Conservation (phyloP, 2,797 vertebrate genomes). For the Characodon lateralis region DNA sequence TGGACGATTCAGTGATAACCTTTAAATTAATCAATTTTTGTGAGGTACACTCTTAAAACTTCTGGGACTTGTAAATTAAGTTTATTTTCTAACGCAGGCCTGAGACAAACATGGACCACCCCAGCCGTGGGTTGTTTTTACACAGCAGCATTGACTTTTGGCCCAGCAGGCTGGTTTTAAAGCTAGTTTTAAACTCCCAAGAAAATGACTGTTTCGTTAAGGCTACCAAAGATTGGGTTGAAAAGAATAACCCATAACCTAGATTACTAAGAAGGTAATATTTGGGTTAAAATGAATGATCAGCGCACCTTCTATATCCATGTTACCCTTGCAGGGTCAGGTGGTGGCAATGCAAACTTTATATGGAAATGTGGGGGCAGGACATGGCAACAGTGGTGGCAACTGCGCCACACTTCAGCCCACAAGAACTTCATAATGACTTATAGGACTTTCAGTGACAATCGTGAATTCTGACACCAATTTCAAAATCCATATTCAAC, state of each 20-base stretch:
- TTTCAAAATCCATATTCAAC: neutral
- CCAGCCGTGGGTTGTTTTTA: neutral
- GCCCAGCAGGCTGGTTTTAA: too few species aligned
- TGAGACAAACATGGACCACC: neutral
- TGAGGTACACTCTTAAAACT: neutral
- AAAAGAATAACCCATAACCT: too few species aligned
- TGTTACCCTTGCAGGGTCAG: neutral
- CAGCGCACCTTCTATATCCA: too few species aligned
- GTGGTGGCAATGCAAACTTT: neutral
- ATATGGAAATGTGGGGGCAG: neutral
- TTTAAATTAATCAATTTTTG: neutral
- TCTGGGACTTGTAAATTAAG: neutral
- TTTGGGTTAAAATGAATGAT: neutral
- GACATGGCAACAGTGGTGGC: neutral
- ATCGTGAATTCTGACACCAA: neutral
- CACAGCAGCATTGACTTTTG: neutral
- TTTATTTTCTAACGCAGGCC: neutral
- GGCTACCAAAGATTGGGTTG: neutral
- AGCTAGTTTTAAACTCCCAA: neutral
- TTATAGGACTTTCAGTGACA: neutral
- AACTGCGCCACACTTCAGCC: neutral
- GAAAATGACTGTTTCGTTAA: neutral
- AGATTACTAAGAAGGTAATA: too few species aligned
- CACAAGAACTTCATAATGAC: neutral
- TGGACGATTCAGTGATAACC: neutral